phyloP scores from a whole-genome alignment of 2,113 vertebrate genomes.

The Podiceps cristatus region DNA sequence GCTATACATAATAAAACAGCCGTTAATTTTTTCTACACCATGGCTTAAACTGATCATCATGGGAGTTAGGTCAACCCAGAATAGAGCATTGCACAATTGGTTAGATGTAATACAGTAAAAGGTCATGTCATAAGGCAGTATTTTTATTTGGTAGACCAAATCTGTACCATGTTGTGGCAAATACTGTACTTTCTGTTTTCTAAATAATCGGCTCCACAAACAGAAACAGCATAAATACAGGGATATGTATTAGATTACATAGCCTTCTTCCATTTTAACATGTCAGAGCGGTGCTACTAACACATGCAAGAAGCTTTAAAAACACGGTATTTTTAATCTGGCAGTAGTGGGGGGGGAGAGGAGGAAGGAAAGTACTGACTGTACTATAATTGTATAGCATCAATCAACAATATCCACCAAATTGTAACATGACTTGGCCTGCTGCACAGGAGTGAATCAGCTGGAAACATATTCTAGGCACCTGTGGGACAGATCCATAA shows the following conservation, averaged over 20 bases:
- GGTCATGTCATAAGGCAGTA: not conserved
- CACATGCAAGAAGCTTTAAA: not conserved
- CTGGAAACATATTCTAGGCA: conserved; percentile 5
- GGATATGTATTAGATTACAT: not conserved
- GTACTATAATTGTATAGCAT: not conserved
- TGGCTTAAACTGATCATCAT: not conserved
- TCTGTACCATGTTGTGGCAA: not conserved
- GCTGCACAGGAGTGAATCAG: not conserved
- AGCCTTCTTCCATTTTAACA: not conserved
- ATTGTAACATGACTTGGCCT: not conserved
- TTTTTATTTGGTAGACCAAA: not conserved
- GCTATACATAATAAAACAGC: not conserved
- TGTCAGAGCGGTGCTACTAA: not conserved
- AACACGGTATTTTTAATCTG: not conserved
- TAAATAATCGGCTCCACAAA: not conserved
- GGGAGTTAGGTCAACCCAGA: not conserved
- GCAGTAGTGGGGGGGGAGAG: not conserved
- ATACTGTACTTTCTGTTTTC: not conserved
- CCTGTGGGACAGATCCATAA: not conserved
- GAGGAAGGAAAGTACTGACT: not conserved
- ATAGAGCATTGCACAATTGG: not conserved
- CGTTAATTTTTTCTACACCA: not conserved
- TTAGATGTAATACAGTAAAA: not conserved
- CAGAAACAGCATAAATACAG: not conserved
- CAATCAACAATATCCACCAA: not conserved